Percentiles rank a stretch among this genome's conserved stretches.
Evolutionary conservation across 2,888 invertebrate species (phyloP).

Genomic region (Polydrusus pterygomalis): DNA sequence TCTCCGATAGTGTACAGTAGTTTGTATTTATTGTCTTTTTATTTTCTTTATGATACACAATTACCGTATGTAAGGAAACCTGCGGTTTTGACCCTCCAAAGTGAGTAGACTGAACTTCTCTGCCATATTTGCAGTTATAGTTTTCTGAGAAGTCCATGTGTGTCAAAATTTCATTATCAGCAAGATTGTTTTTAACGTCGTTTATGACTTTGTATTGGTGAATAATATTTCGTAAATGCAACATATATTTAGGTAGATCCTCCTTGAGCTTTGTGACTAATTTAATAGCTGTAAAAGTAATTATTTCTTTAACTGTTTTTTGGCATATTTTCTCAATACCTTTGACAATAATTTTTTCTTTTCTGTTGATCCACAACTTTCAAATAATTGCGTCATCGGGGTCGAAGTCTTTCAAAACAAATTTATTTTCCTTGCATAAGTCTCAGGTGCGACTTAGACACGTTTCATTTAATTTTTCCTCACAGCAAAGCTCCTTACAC

Average conservation of each 20-base stretch:
- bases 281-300: too few relatives aligned
- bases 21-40: background rate
- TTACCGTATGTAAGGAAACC: conserved; percentile 42
- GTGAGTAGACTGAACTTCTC: conserved; percentile 39
- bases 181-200: background rate
- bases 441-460: too few relatives aligned
- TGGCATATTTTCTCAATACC: conserved; percentile 10
- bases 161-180: background rate
- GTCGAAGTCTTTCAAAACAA: too few relatives aligned
- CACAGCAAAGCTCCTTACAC: too few relatives aligned
- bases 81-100: conserved; percentile 49
- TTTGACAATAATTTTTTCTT: background rate
- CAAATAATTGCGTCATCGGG: background rate
- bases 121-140: conserved; percentile 37
- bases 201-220: background rate
- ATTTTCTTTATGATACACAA: conserved; percentile 27
- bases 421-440: too few relatives aligned
- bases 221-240: conserved; percentile 4
- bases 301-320: background rate
- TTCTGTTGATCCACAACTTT: background rate
- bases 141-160: conserved; percentile 48
- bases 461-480: too few relatives aligned
- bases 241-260: background rate
- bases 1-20: conserved; percentile 39
- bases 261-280: background rate